Evolutionary conservation across 2,888 invertebrate genomes (phyloP).

Genomic region (Elgonia sp.): DNA sequence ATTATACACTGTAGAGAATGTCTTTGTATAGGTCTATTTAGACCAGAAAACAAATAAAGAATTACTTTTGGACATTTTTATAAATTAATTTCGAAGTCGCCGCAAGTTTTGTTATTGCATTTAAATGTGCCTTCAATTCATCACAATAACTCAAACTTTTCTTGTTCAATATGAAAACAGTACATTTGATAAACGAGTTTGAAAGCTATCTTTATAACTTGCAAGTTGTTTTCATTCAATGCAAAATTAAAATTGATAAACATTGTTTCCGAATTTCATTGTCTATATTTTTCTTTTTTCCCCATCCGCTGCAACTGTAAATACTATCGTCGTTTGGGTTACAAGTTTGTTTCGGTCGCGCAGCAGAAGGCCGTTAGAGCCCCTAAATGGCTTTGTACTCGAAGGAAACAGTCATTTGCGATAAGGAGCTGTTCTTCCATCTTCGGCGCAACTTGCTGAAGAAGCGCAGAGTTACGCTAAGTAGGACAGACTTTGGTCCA

Average conservation of each 20-base stretch:
- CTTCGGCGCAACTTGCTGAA: conserved; percentile 76
- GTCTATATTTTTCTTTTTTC: conserved; percentile 31
- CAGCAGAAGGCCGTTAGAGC: conserved; percentile 83
- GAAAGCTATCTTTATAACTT: too few relatives aligned
- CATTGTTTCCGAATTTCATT: conserved; percentile 47
- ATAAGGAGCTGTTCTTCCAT: conserved; percentile 84
- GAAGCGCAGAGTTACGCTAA: conserved; percentile 68
- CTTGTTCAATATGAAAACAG: too few relatives aligned
- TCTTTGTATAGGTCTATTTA: too few relatives aligned
- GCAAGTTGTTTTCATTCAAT: background rate
- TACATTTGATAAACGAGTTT: too few relatives aligned
- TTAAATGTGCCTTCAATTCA: too few relatives aligned
- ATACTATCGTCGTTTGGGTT: conserved; percentile 79
- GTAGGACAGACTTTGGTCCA: conserved; percentile 71
- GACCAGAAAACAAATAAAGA: too few relatives aligned
- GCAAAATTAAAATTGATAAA: conserved; percentile 45
- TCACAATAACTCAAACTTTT: too few relatives aligned
- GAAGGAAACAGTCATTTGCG: conserved; percentile 86
- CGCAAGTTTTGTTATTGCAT: too few relatives aligned
- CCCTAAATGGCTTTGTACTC: conserved; percentile 85
- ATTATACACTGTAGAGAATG: too few relatives aligned
- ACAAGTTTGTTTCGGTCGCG: conserved; percentile 80
- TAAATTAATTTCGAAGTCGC: too few relatives aligned
- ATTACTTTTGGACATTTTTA: too few relatives aligned
- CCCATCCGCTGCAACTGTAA: conserved; percentile 36